Base-by-base conservation (phyloP, 2,113 vertebrate species). In the Suncus etruscus region DNA sequence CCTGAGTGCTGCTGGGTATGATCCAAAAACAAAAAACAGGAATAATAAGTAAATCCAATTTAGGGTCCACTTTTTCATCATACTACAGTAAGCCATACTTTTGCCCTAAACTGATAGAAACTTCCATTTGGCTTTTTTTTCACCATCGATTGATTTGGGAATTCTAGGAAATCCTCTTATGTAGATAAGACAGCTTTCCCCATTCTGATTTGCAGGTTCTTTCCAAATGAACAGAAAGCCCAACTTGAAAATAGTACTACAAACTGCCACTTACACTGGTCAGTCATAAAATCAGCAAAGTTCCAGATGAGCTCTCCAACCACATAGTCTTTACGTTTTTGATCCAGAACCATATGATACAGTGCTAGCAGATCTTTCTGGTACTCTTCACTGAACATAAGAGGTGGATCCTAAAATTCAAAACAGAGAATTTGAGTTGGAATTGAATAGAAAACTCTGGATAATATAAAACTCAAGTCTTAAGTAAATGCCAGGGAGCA, bases 251-350 rank as follows among this genome's bases (percentile, higher is more conserved):
- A 29, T 39, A 4, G 8, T 47, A 39, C 24, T 66, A 12, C 54
- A 31, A 32, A 11, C 3, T n/a, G 54, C 45, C 65, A 89, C 96
- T 95, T 96, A 99, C 99, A 96, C 97, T 99, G 99, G 70, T 93
- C 88, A 0, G 99, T 99, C 99, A 99, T 99, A 95, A 99, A 99
- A 94, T 99, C 99, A 0, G 99, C 99, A 93, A 99, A 99, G 92
- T 99, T 99, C 99, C 99, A 99, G 95, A 99, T 98, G 94, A 99
- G 98, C 95, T 99, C 99, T 24, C 99, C 99, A 0, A 99, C 94
- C 75, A 99, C 97, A 0, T 98, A 99, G 16, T 98, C 97, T 87
- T 98, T 98, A 95, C 98, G 98, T 96, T 99, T 99, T 94, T 98
- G 97, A 96, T 99, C 99, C 8, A 99, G 98, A 72, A 98, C 96